Conservation (phyloP, 2,113 vertebrate species). For the Piliocolobus tephrosceles region DNA sequence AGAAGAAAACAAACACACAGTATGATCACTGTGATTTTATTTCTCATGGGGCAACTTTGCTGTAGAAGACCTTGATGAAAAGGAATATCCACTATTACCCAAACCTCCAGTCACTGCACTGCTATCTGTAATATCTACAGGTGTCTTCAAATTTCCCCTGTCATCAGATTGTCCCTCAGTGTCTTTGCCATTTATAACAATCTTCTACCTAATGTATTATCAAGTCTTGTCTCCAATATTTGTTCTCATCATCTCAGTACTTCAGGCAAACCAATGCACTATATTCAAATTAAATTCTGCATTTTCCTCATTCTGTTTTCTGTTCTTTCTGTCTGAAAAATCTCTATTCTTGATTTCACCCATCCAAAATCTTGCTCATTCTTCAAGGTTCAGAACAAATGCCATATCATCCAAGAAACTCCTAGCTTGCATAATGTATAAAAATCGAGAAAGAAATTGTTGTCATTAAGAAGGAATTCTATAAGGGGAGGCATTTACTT, state of each 20-base stretch:
- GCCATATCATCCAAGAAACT: neutral
- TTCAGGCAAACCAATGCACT: neutral
- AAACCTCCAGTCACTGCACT: neutral
- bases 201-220: neutral
- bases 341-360: neutral
- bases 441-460: neutral
- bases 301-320: neutral
- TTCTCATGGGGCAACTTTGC: neutral
- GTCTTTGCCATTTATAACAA: neutral
- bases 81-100: neutral
- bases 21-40: neutral
- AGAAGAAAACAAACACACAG: neutral
- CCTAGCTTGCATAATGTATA: neutral
- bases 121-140: neutral
- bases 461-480: neutral
- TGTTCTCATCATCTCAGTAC: neutral
- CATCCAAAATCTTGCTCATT: neutral
- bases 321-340: neutral
- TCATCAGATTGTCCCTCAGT: neutral
- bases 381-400: neutral
- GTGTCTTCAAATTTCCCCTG: neutral
- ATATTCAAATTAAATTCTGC: neutral
- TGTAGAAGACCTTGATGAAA: neutral
- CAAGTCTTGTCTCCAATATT: neutral
- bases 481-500: neutral